Conservation (phyloP, 2,888 invertebrate genomes). For the Caprella mutica region DNA sequence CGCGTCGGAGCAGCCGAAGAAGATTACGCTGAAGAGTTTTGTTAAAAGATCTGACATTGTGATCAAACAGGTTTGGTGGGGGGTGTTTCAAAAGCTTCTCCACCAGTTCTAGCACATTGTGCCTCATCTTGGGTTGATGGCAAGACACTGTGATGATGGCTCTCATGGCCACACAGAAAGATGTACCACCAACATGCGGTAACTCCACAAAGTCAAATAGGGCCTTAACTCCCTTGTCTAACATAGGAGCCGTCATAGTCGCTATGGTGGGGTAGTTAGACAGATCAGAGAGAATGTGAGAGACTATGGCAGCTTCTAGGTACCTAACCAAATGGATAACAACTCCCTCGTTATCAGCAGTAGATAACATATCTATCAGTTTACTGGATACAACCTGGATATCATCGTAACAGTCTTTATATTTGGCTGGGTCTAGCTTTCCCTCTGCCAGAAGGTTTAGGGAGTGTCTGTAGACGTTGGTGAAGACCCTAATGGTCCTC, state of each 20-base stretch:
- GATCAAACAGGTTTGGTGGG: conserved; percentile 32
- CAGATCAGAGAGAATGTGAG: conserved; percentile 22
- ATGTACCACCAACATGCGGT: conserved; percentile 29
- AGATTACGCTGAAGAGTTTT: conserved; percentile 30
- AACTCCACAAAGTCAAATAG: conserved; percentile 17
- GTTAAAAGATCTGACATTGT: conserved; percentile 31
- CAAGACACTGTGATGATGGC: conserved; percentile 30
- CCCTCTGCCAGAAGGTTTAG: conserved; percentile 18
- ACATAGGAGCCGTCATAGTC: conserved; percentile 3
- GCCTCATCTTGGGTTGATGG: conserved; percentile 24
- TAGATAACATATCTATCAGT: conserved; percentile 17
- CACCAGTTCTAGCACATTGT: conserved; percentile 18
- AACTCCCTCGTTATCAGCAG: conserved; percentile 26
- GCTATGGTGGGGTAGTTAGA: conserved; percentile 12
- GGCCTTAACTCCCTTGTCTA: conserved; percentile 16
- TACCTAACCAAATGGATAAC: conserved; percentile 25
- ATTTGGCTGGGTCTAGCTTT: conserved; percentile 20
- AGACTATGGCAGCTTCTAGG: conserved; percentile 28
- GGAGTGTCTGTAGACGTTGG: conserved; percentile 31
- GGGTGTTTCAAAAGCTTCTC: conserved; percentile 22
- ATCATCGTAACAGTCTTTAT: conserved; percentile 17
- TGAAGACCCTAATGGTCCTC: conserved; percentile 29
- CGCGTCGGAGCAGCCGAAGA: conserved; percentile 23
- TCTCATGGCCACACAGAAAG: conserved; percentile 26
- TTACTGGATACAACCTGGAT: conserved; percentile 20